Evolutionary conservation across 2,113 vertebrate species (phyloP).

Genomic region (Microcebus lehilahytsara): DNA sequence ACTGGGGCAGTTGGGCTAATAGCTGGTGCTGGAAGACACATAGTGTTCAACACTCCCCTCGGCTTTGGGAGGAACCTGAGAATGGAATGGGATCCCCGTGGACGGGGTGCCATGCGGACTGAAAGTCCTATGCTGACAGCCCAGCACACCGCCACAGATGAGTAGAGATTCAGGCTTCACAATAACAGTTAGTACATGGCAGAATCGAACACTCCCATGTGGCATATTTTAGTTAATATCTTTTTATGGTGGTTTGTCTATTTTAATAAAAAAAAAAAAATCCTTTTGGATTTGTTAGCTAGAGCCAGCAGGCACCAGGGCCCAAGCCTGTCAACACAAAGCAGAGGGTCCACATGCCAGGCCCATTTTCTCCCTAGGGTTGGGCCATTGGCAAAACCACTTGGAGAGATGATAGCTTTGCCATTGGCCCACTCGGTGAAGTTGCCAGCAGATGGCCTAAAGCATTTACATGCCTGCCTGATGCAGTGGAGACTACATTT

Average conservation of each 20-base stretch:
- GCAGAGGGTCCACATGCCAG: not conserved
- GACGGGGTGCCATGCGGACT: too few species aligned
- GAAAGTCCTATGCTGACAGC: not conserved
- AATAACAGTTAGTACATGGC: not conserved
- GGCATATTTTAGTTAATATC: not conserved
- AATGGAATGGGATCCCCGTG: not conserved
- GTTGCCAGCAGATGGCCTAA: constrained; percentile 80
- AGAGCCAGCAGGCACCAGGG: not conserved
- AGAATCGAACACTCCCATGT: not conserved
- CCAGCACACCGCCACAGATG: not conserved
- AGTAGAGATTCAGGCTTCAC: not conserved
- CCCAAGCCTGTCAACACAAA: not conserved
- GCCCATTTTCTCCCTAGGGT: not conserved
- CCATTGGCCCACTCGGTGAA: not conserved
- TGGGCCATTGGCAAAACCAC: constrained; percentile 25
- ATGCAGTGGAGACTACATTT: constrained; percentile 78
- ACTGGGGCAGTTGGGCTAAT: too few species aligned
- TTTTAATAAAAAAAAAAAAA: not conserved
- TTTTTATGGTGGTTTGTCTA: not conserved
- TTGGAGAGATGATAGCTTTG: constrained; percentile 60
- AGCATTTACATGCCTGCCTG: constrained; percentile 77
- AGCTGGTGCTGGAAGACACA: not conserved
- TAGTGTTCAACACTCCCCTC: accelerated
- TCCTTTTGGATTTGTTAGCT: not conserved
- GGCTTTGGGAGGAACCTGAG: not conserved